A percentile compares a stretch with the other conserved stretches of the same genome.
phyloP scores from a whole-genome alignment of 1,140 invertebrate genomes.

The Saccostrea cuccullata region DNA sequence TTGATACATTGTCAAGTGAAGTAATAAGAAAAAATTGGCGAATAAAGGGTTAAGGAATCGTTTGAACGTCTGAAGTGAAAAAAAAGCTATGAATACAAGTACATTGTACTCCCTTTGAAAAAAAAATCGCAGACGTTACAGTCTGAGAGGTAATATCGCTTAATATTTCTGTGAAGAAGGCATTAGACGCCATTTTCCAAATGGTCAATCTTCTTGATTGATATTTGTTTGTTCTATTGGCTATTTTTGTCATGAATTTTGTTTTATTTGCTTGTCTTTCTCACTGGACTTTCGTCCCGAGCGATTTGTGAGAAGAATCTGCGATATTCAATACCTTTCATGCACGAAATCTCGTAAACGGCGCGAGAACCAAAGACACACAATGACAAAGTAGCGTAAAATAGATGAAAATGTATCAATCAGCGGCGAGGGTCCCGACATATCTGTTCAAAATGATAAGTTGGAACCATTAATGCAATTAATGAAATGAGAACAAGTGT shows the following conservation, averaged over 20 bases:
- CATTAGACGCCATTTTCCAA: constrained; percentile 31
- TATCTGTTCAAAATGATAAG: constrained; percentile 49
- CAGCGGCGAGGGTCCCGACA: constrained; percentile 45
- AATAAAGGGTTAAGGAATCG: too few species aligned
- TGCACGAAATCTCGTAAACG: constrained; percentile 28
- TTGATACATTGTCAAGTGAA: too few species aligned
- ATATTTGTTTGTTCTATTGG: constrained; percentile 34
- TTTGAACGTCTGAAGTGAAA: too few species aligned
- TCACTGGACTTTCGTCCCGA: constrained; percentile 2
- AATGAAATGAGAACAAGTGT: constrained; percentile 43
- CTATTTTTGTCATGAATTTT: constrained; percentile 36
- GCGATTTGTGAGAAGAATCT: constrained; percentile 30
- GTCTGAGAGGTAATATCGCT: background rate
- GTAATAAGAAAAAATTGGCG: too few species aligned
- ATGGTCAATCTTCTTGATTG: constrained; percentile 31
- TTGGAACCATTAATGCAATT: constrained; percentile 45
- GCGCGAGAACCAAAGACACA: constrained; percentile 29
- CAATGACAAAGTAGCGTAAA: constrained; percentile 50
- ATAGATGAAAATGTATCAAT: constrained; percentile 54
- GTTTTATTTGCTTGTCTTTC: constrained; percentile 35
- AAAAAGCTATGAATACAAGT: too few species aligned
- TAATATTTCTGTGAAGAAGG: background rate
- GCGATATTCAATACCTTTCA: constrained; percentile 35
- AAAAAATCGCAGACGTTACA: background rate
- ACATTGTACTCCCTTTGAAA: too few species aligned